Base-by-base conservation (phyloP, 2,888 invertebrate species). In the Bombyx huttoni region DNA sequence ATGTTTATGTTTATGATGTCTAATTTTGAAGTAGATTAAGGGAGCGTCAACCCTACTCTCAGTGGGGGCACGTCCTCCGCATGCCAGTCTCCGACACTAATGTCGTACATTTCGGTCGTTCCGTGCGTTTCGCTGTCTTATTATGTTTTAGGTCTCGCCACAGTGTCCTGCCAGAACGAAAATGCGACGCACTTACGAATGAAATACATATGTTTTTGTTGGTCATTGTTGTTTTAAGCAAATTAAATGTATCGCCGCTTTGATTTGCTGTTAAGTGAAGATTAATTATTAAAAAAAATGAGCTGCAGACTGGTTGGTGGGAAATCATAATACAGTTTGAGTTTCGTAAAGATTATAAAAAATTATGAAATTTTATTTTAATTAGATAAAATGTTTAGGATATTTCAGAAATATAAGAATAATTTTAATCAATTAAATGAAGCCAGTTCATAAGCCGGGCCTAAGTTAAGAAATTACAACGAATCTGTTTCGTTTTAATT, bases 21-120 rank as follows among this genome's bases (percentile, higher is more conserved):
- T 40, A 6, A 40, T 40, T 40, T 40, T 40, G 6, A n/a, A 13
- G 47, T 52, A 47, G 7, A 46, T 46, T 46, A 13, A 13, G 33
- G 5, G 49, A 45, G 46, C 24, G 55, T 10, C 47, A 50, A 53
- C 53, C 52, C 51, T 51, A 24, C 12, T 0, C n/a, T 34, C 49
- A 56, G 65, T 67, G 68, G 73, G 70, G 73, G 70, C 72, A 70
- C 68, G 71, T 70, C 71, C 74, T 67, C 70, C 61, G 68, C 77
- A 81, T 70, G 78, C 78, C 78, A 71, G 72, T 75, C 75, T 70
- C 64, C 67, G 75, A 76, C 77, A 75, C 74, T 73, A 78, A 74
- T 75, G 79, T 76, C 78, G 75, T 81, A 81, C 81, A 78, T 82
- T 78, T 79, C 70, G 73, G 73, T 59, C 68, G 56, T 66, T 77